Conservation (phyloP, 2,797 vertebrate species). For the Paratrypauchen microcephalus region DNA sequence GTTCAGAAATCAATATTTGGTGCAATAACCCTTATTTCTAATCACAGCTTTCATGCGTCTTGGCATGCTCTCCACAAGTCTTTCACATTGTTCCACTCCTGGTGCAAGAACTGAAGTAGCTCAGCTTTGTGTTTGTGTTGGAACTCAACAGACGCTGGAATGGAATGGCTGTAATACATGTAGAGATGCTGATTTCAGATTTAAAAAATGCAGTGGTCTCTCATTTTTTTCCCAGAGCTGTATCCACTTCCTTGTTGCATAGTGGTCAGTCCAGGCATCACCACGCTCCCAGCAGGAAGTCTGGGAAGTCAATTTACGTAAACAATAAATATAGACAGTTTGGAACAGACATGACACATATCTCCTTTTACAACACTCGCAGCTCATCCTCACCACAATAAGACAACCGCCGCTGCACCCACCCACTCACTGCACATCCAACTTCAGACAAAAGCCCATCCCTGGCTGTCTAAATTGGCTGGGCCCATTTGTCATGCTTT, state of each 20-base stretch:
- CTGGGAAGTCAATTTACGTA: not conserved
- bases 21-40: too few relatives aligned
- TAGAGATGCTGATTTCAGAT: too few relatives aligned
- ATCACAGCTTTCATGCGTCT: too few relatives aligned
- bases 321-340: not conserved
- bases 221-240: too few relatives aligned
- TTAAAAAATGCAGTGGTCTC: too few relatives aligned
- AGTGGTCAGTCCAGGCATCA: not conserved
- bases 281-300: not conserved
- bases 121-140: too few relatives aligned
- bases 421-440: conserved; percentile 3
- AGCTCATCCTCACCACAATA: conserved; percentile 14
- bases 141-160: too few relatives aligned
- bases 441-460: not conserved
- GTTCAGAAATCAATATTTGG: too few relatives aligned
- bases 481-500: conserved; percentile 26
- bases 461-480: conserved; percentile 9
- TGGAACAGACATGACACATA: conserved; percentile 16
- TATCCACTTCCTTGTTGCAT: not conserved
- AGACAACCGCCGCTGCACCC: conserved; percentile 13
- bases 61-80: too few relatives aligned
- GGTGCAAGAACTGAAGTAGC: too few relatives aligned
- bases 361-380: conserved; percentile 16
- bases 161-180: too few relatives aligned
- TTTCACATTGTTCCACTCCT: too few relatives aligned